Conservation (phyloP, 2,113 vertebrate species). For the Hystrix cristata region DNA sequence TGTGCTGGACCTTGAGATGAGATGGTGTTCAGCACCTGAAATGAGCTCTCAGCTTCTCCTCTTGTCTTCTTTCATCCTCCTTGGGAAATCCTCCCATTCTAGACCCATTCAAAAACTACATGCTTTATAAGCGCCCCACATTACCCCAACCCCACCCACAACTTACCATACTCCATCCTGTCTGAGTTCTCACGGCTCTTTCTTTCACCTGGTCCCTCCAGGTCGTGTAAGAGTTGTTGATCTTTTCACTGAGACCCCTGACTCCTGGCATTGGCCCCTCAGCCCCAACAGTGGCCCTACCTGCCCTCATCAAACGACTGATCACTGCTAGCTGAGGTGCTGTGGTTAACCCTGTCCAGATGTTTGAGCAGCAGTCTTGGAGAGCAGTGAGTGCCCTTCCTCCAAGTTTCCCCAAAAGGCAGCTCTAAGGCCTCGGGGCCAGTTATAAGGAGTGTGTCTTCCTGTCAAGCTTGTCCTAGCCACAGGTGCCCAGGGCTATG, state of each 20-base stretch:
- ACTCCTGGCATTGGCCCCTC: not conserved
- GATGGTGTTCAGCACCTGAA: not conserved
- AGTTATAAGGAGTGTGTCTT: not conserved
- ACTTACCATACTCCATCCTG: not conserved
- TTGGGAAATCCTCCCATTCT: not conserved
- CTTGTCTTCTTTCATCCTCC: not conserved
- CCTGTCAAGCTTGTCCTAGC: not conserved
- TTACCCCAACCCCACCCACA: not conserved
- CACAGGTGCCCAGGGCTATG: not conserved
- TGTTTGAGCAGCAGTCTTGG: not conserved
- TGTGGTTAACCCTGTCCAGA: too few relatives aligned
- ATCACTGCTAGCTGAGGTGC: not conserved
- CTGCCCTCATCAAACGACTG: not conserved
- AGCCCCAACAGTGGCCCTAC: not conserved
- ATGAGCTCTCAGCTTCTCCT: not conserved
- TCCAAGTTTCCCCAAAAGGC: not conserved
- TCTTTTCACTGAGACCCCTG: not conserved
- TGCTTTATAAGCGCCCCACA: not conserved
- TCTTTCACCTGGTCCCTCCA: not conserved
- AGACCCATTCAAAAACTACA: not conserved
- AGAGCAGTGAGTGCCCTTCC: not conserved
- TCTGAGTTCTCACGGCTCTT: not conserved
- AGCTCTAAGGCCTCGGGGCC: not conserved
- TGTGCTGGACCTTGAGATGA: not conserved
- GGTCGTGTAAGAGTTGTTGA: not conserved